Evolutionary conservation across 2,113 vertebrate species (phyloP).

Genomic region (Pachyramphus minor): DNA sequence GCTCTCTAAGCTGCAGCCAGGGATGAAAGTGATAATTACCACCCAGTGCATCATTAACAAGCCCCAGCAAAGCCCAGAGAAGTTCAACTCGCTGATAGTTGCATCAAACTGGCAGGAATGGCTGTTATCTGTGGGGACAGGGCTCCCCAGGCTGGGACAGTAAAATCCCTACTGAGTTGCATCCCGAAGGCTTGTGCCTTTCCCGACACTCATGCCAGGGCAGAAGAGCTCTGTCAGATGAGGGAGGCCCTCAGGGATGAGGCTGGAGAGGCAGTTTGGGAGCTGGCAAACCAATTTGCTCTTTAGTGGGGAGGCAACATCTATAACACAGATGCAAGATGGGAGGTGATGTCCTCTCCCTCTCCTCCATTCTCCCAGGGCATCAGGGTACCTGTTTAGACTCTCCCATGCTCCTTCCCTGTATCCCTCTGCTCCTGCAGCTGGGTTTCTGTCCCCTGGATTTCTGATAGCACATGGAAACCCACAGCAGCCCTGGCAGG

Average conservation of each 20-base stretch:
- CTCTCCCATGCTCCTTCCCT: background rate
- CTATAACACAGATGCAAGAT: background rate
- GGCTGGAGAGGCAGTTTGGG: background rate
- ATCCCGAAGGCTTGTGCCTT: background rate
- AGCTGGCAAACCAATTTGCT: background rate
- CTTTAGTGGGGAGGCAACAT: background rate
- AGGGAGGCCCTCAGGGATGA: background rate
- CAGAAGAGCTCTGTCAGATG: background rate
- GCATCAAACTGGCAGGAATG: background rate
- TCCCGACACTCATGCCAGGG: accelerated
- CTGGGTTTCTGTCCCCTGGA: conserved; percentile 48
- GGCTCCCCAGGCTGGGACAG: background rate
- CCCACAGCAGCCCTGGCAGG: conserved; percentile 23
- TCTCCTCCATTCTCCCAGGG: background rate
- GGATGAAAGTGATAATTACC: background rate
- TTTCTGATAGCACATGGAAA: conserved; percentile 65
- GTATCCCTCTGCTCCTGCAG: conserved; percentile 75
- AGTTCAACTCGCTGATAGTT: background rate
- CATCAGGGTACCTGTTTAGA: background rate
- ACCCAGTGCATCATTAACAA: background rate
- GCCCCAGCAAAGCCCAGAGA: background rate
- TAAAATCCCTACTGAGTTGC: background rate
- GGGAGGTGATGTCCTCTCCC: background rate
- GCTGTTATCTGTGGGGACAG: background rate
- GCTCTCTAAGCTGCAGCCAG: background rate